Conservation (phyloP, 2,113 vertebrate species). For the Neodon shergylaensis region DNA sequence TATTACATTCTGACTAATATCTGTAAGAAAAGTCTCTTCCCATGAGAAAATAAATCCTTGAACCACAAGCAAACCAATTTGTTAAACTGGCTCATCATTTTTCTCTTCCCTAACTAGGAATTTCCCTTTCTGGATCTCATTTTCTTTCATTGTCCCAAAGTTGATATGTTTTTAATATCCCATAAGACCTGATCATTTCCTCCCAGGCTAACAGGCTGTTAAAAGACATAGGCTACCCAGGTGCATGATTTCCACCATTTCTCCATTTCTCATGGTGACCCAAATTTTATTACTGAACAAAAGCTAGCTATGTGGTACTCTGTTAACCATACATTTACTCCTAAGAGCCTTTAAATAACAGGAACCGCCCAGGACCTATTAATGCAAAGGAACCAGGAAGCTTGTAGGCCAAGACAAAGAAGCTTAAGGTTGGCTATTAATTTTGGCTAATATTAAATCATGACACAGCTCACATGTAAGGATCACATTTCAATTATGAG, state of each 20-base stretch:
- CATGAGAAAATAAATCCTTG: conserved; percentile 38
- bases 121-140: conserved; percentile 62
- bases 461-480: conserved; percentile 81
- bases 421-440: conserved; percentile 85
- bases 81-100: conserved; percentile 59
- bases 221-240: conserved; percentile 67
- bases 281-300: conserved; percentile 73
- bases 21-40: background rate
- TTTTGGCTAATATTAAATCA: conserved; percentile 86
- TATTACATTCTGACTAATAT: conserved; percentile 64
- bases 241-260: conserved; percentile 66
- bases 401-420: conserved; percentile 79
- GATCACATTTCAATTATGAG: conserved; percentile 86
- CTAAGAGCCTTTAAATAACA: conserved; percentile 77
- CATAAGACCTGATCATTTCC: conserved; percentile 68
- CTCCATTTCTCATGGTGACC: conserved; percentile 58
- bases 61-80: conserved; percentile 20
- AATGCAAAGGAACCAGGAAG: conserved; percentile 81
- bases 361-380: conserved; percentile 69
- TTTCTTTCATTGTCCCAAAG: conserved; percentile 68
- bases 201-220: conserved; percentile 57
- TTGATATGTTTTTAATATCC: conserved; percentile 77
- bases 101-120: conserved; percentile 33
- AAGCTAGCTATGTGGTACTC: conserved; percentile 69
- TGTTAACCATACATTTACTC: conserved; percentile 76